phyloP scores from a whole-genome alignment of 1,140 invertebrate genomes.

The Lasaia peninsularis region DNA sequence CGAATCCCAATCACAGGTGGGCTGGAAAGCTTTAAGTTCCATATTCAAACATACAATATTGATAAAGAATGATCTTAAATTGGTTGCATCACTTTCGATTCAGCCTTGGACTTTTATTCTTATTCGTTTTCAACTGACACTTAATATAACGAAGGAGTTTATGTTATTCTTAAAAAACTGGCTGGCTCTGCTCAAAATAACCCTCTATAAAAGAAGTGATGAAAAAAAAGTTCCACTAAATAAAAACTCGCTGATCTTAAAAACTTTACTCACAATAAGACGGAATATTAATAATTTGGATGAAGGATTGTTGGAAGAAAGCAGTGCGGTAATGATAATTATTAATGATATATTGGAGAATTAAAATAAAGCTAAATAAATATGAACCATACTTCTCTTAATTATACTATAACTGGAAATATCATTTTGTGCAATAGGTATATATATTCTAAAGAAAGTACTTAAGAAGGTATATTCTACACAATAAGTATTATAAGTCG shows the following conservation, averaged over 20 bases:
- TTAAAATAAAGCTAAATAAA: not conserved
- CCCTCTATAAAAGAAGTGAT: slow-evolving; percentile 42
- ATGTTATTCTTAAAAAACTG: slow-evolving; percentile 54
- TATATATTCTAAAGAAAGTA: too few relatives aligned
- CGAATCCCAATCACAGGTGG: slow-evolving; percentile 44
- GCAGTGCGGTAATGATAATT: slow-evolving; percentile 29
- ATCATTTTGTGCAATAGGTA: too few relatives aligned
- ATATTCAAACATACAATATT: slow-evolving; percentile 59
- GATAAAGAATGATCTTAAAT: slow-evolving; percentile 46
- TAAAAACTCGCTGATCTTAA: slow-evolving; percentile 46
- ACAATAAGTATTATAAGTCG: too few relatives aligned
- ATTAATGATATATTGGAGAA: slow-evolving; percentile 53
- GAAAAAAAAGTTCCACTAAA: slow-evolving; percentile 34
- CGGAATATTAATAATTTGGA: slow-evolving; percentile 33
- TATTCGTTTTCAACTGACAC: slow-evolving; percentile 56
- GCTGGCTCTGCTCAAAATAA: slow-evolving; percentile 54
- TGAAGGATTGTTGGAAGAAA: slow-evolving; percentile 30
- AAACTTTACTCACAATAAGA: slow-evolving; percentile 46
- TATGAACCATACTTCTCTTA: too few relatives aligned
- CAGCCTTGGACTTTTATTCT: slow-evolving; percentile 63
- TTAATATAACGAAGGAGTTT: slow-evolving; percentile 51
- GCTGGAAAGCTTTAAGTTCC: slow-evolving; percentile 58
- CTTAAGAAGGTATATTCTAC: too few relatives aligned
- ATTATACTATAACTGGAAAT: too few relatives aligned
- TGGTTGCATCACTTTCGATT: slow-evolving; percentile 50